Percentiles rank a stretch among this genome's conserved stretches.
These are phyloP conservation scores for Phymastichus coffea DNA, from an alignment of 1,140 invertebrate genomes.

Conservation along the genomic window DNA sequence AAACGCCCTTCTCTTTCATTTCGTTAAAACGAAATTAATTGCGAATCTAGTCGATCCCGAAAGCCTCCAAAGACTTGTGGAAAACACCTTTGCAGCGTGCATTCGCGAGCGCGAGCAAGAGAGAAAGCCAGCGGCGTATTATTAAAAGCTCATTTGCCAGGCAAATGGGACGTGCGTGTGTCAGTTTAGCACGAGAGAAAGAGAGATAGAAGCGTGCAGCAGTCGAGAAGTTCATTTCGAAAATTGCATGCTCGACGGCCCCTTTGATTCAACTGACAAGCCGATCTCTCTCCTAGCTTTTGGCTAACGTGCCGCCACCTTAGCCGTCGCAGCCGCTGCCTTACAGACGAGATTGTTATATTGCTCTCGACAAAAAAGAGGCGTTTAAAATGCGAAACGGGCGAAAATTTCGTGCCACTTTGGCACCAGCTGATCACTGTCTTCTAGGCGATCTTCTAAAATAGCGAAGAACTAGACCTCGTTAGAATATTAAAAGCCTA, in stretches of 20 bases:
- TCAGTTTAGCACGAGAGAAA: conserved; percentile 17
- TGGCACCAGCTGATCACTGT: not conserved
- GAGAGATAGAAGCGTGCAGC: not conserved
- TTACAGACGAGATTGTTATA: conserved; percentile 10
- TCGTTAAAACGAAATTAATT: conserved; percentile 25
- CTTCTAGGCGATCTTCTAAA: not conserved
- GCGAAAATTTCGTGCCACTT: too few relatives aligned
- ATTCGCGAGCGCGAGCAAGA: not conserved
- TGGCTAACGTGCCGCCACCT: too few relatives aligned
- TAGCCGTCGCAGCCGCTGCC: too few relatives aligned
- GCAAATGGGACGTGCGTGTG: conserved; percentile 18
- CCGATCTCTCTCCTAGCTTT: not conserved
- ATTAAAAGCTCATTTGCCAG: conserved; percentile 27
- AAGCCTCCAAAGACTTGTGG: not conserved
- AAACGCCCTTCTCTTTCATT: conserved; percentile 2
- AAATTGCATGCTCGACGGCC: conserved; percentile 10
- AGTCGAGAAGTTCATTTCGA: conserved; percentile 19
- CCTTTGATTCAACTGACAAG: not conserved
- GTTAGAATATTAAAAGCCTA: conserved; percentile 9
- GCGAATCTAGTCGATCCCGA: conserved; percentile 7
- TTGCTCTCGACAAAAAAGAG: too few relatives aligned
- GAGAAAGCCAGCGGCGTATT: not conserved
- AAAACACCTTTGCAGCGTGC: conserved; percentile 1
- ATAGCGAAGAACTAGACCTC: conserved; percentile 9
- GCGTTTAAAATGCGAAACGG: too few relatives aligned